These are phyloP conservation scores for Diplosoma virens DNA, from an alignment of 23 tunicate genomes.

Conservation along the genomic window DNA sequence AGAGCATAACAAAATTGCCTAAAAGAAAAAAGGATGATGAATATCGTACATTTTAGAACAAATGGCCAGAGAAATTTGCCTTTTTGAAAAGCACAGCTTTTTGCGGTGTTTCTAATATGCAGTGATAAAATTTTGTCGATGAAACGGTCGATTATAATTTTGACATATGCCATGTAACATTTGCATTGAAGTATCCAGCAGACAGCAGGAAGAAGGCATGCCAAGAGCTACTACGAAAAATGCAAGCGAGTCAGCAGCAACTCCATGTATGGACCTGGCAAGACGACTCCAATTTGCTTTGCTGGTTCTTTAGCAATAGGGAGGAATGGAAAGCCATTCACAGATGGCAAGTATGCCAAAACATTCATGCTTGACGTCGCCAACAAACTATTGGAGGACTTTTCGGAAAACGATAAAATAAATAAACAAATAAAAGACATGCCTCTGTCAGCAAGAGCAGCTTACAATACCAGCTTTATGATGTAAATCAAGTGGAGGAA, in stretches of 20 bases:
- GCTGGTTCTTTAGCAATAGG: constrained; percentile 24
- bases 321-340: constrained; percentile 27
- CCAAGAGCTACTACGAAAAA: constrained; percentile 12
- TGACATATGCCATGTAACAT: not conserved
- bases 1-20: constrained; percentile 14
- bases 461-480: not conserved
- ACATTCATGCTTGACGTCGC: constrained; percentile 24
- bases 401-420: not conserved
- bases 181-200: constrained; percentile 13
- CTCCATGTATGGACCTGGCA: constrained; percentile 23
- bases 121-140: constrained; percentile 26
- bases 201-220: constrained; percentile 27
- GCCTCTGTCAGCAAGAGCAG: constrained; percentile 19
- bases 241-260: constrained; percentile 30
- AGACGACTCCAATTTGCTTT: constrained; percentile 15
- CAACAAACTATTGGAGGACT: constrained; percentile 21
- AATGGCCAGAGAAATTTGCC: constrained; percentile 8
- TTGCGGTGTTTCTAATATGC: constrained; percentile 27
- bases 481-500: constrained; percentile 33
- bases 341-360: constrained; percentile 17
- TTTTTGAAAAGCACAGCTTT: not conserved
- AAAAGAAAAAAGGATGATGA: not conserved
- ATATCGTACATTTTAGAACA: constrained; percentile 4
- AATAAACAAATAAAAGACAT: constrained; percentile 18
- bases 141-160: not conserved